Conservation (phyloP, 2,797 vertebrate species). For the Pseudotriccus pelzelni region DNA sequence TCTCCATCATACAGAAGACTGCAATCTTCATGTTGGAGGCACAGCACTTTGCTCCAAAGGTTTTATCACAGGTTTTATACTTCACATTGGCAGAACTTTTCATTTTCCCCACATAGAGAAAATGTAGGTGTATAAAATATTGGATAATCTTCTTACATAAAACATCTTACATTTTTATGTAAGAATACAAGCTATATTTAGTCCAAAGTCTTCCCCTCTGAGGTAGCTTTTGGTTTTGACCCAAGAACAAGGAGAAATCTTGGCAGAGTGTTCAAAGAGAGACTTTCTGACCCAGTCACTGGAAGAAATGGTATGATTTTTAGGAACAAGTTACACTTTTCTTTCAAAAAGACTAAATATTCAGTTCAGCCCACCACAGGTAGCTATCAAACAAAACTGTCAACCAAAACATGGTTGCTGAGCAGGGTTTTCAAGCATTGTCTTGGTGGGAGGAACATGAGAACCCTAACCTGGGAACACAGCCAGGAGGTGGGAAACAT, state of each 20-base stretch:
- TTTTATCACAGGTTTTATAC: not conserved
- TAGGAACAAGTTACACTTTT: not conserved
- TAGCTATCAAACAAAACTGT: not conserved
- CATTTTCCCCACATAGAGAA: not conserved
- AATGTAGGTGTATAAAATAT: slow-evolving; percentile 10
- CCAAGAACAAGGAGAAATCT: not conserved
- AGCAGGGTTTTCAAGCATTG: not conserved
- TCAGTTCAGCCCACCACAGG: not conserved
- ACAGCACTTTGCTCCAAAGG: not conserved
- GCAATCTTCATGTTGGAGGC: not conserved
- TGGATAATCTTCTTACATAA: not conserved
- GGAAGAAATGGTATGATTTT: not conserved
- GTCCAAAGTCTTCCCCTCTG: not conserved
- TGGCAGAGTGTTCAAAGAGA: not conserved
- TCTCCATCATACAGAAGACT: not conserved
- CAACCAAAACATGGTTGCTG: not conserved
- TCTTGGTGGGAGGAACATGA: not conserved
- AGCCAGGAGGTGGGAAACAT: not conserved
- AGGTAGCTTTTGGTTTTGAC: not conserved
- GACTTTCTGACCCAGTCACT: not conserved
- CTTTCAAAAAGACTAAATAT: not conserved
- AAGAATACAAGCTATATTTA: slow-evolving; percentile 12
- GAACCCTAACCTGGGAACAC: not conserved
- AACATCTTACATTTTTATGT: not conserved
- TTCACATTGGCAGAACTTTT: not conserved